Evolutionary conservation across 2,888 invertebrate genomes (phyloP).

Genomic region (Hymenopus coronatus): DNA sequence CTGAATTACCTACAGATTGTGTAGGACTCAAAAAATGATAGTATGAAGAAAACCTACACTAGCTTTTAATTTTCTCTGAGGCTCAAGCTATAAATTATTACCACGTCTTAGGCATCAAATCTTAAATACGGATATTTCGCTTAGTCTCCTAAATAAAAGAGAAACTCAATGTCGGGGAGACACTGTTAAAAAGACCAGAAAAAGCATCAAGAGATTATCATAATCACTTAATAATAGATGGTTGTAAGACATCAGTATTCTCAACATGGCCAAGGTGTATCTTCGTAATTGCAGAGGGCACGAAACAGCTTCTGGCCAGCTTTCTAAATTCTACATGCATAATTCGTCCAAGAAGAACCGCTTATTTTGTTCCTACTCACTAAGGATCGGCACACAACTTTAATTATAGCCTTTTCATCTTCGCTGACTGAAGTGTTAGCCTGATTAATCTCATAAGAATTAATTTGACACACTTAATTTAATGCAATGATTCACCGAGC

Average conservation of each 20-base stretch:
- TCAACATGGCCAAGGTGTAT: background rate
- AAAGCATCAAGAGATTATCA: background rate
- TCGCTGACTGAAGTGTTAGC: background rate
- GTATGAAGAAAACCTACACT: background rate
- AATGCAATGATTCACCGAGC: background rate
- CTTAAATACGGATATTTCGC: background rate
- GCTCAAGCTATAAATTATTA: background rate
- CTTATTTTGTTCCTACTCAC: background rate
- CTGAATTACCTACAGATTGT: background rate
- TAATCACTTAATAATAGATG: background rate
- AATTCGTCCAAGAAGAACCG: background rate
- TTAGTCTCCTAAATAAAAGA: background rate
- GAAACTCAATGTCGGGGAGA: background rate
- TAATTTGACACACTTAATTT: background rate
- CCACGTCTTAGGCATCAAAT: background rate
- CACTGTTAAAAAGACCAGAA: too few relatives aligned
- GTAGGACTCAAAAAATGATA: background rate
- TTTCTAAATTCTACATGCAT: background rate
- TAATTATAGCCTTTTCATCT: background rate
- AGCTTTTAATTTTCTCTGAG: background rate
- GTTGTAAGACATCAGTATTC: background rate
- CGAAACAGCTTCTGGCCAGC: background rate
- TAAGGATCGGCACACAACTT: background rate
- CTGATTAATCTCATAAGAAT: background rate
- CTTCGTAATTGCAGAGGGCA: background rate